Evolutionary conservation across 1,140 invertebrate species (phyloP), one percentile per base, ranked within the genome.

Genomic region (Lanistes nyassanus): DNA sequence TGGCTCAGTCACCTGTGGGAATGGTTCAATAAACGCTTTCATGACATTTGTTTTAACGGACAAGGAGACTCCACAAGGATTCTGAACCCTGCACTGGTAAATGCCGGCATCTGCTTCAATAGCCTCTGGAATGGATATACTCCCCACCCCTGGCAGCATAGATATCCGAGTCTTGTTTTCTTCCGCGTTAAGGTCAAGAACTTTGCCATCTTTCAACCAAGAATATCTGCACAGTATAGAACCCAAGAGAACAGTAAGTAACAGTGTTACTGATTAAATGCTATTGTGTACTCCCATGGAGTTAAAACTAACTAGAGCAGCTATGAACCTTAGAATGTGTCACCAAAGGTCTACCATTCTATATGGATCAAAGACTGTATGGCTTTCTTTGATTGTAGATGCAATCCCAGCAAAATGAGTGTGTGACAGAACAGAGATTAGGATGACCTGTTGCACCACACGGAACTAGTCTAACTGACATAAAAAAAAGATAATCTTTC

Each of bases 141-240:
- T 96, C 77, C 97, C 97, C 79, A 95, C 91, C 0, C 95, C 95
- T 0, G 77, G n/a, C n/a, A 56, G 56, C 3, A 81, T 42, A 29
- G 95, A 94, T 81, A 97, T 95, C 85, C 97, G 95, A 4, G 93
- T 94, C 86, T 98, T 98, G 81, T 97, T 94, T 85, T 97, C 94
- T 29, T 70, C 42, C 47, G 69, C 39, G 7, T 71, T 74, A 0
- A 81, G 34, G 60, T 96, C 92, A 79, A 93, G 98, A 21, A 93
- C 91, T 82, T 97, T 95, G 67, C 97, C 97, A 91, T 99, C 98
- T 89, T 99, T 99, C 62, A 95, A 93, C 98, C 97, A 99, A 81
- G 92, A 90, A 90, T 98, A 98, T 79, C 96, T 97, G 91, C 42
- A 71, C 74, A 69, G 36, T 29, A 58, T n/a, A n/a, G n/a, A n/a